Base-by-base conservation (phyloP, 2,888 invertebrate species). In the Cephalotes varians region DNA sequence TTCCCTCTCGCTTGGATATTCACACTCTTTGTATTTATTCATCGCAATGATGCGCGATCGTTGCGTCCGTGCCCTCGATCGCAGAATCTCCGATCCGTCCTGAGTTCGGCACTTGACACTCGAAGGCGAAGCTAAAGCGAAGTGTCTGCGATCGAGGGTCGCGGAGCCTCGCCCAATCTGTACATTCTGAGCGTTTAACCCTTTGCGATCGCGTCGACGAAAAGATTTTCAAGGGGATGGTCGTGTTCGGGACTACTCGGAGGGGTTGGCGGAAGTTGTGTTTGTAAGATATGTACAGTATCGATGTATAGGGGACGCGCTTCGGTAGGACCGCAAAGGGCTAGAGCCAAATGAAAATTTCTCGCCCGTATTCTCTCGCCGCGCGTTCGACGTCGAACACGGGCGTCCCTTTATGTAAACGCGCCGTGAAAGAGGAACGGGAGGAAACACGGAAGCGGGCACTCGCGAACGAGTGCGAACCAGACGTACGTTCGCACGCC, bases 21-120 rank as follows among this genome's bases (percentile, higher is more conserved):
- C 21, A 34, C 56, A 21, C 58, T 72, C 74, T 81, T 65, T 51
- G 60, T 73, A 87, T 83, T 87, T 85, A 82, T 89, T 87, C 25
- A 18, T 47, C 28, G 51, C 72, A 51, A 58, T 18, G 56, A 28
- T 47, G 34, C 44, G n/a, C 62, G 51, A 37, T 44, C 28, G 34
- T 58, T 58, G 74, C 25, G 12, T 49, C 49, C n/a, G 37, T 64
- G 49, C 34, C 49, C 67, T 56, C 56, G 77, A 44, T 56, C 71
- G 54, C 77, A 28, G 71, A 79, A 71, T 71, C 71, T 56, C 67
- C 54, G n/a, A 4, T n/a, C 15, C 31, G 49, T 40, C 15, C 18
- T 1, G 40, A 51, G 28, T 12, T 37, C 6, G 34, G n/a, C 25
- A n/a, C n/a, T n/a, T n/a, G 25, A 15, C 12, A 62, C 25, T 25